These are phyloP conservation scores for Strigops habroptila DNA, from an alignment of 2,113 vertebrate species.

Conservation along the genomic window DNA sequence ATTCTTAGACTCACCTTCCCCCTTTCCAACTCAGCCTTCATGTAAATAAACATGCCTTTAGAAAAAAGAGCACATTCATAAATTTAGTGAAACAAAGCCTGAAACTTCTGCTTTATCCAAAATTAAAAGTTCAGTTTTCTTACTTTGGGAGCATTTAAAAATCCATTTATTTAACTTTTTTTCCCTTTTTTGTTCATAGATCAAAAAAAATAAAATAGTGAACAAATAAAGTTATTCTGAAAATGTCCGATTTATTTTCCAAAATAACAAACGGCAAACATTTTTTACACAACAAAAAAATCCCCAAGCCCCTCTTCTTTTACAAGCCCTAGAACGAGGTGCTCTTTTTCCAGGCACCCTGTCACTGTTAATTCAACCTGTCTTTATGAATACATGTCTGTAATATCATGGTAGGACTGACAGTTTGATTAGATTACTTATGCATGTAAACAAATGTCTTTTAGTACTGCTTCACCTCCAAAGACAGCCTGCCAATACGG, in stretches of 20 bases:
- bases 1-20: background rate
- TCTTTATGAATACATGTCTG: background rate
- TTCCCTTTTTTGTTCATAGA: background rate
- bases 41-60: background rate
- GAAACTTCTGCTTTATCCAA: background rate
- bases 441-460: background rate
- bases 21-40: background rate
- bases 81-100: background rate
- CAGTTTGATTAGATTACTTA: background rate
- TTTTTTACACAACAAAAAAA: background rate
- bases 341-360: background rate
- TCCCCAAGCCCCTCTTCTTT: background rate
- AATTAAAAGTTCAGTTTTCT: background rate
- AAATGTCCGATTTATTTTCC: background rate
- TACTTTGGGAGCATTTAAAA: background rate
- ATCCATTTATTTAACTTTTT: background rate
- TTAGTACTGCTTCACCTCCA: background rate
- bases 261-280: background rate
- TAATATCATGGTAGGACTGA: fast-evolving
- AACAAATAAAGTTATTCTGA: background rate
- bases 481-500: background rate
- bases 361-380: background rate
- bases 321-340: background rate
- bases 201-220: background rate
- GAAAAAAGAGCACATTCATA: background rate